Conservation (phyloP, 2,113 vertebrate genomes). For the Climacteris rufus region DNA sequence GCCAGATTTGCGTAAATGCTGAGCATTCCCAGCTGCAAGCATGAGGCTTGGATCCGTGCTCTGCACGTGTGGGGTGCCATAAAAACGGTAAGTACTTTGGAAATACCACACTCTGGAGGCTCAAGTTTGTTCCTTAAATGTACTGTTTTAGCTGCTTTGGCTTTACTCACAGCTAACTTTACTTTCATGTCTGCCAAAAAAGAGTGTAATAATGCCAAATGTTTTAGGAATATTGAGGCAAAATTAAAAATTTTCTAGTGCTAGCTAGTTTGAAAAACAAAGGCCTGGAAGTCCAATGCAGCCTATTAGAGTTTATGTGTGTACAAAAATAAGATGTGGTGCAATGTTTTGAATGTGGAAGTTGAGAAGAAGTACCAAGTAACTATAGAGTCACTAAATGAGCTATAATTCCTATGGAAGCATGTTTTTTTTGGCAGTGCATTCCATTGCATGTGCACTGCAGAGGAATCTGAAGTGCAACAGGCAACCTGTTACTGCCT, state of each 20-base stretch:
- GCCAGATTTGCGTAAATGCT: background rate
- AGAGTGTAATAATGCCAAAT: background rate
- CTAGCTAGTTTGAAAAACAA: background rate
- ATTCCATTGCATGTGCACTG: background rate
- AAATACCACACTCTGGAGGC: background rate
- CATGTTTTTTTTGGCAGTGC: background rate
- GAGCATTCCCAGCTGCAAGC: background rate
- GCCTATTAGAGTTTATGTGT: background rate
- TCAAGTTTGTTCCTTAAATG: background rate
- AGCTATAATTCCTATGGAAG: background rate
- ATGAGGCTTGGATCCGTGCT: background rate
- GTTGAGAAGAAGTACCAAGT: background rate
- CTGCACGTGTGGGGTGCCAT: background rate
- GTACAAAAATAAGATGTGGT: background rate
- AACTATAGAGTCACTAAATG: background rate
- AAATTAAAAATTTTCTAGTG: background rate
- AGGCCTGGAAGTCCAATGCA: background rate
- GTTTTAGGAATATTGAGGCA: background rate
- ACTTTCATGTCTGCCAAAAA: background rate
- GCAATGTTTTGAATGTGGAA: background rate
- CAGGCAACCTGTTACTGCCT: background rate
- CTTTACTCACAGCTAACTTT: background rate
- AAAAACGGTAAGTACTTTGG: background rate
- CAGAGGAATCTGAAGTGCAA: background rate
- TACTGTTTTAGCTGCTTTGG: background rate